phyloP scores from a whole-genome alignment of 2,888 invertebrate genomes.

The Exocentrus adspersus region DNA sequence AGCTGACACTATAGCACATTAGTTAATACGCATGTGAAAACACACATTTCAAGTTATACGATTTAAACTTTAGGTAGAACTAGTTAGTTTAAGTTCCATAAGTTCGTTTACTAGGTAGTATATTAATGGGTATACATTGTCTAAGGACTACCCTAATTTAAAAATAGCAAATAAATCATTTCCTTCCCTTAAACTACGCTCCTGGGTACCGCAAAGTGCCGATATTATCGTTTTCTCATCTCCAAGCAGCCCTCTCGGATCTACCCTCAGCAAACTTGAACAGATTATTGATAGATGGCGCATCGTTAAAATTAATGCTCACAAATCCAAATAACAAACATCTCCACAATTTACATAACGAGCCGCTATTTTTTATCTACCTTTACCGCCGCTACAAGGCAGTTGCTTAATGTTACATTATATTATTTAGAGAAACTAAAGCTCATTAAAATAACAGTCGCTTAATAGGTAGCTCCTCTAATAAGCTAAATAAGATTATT shows the following conservation, averaged over 20 bases:
- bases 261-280: slow-evolving; percentile 44
- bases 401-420: background rate
- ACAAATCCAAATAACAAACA: slow-evolving; percentile 53
- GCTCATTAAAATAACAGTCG: too few species aligned
- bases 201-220: slow-evolving; percentile 29
- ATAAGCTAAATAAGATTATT: too few species aligned
- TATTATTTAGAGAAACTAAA: background rate
- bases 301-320: slow-evolving; percentile 52
- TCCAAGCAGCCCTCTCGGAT: slow-evolving; percentile 32
- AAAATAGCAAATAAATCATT: slow-evolving; percentile 21
- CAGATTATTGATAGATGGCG: slow-evolving; percentile 53
- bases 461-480: too few species aligned
- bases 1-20: too few species aligned
- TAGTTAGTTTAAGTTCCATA: too few species aligned
- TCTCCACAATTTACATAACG: slow-evolving; percentile 53
- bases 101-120: too few species aligned
- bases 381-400: background rate
- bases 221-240: slow-evolving; percentile 49
- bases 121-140: too few species aligned
- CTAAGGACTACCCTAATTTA: too few species aligned
- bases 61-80: too few species aligned
- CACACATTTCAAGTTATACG: too few species aligned
- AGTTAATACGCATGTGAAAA: too few species aligned
- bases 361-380: slow-evolving; percentile 50
- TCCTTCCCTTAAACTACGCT: slow-evolving; percentile 15